Conservation (phyloP, 2,113 vertebrate genomes). For the Brachirus orientalis region DNA sequence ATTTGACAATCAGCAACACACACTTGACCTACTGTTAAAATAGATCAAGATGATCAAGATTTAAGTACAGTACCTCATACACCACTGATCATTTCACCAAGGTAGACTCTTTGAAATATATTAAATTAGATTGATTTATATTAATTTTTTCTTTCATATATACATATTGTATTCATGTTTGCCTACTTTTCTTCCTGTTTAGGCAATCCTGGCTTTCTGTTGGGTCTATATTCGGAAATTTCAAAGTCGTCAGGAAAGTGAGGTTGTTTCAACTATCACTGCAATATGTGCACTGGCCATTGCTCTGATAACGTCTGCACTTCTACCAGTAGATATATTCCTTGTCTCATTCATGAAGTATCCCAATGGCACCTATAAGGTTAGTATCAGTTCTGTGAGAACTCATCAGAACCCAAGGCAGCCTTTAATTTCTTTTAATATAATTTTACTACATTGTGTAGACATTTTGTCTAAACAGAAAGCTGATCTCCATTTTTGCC, state of each 20-base stretch:
- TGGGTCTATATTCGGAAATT: slow-evolving; percentile 98
- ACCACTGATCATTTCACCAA: neutral
- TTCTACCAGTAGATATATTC: slow-evolving; percentile 97
- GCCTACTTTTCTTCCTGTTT: slow-evolving; percentile 25
- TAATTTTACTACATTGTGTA: slow-evolving; percentile 19
- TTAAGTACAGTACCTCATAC: neutral
- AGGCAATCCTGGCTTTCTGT: slow-evolving; percentile 94
- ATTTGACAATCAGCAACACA: neutral
- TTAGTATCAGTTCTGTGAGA: slow-evolving; percentile 64
- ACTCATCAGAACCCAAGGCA: slow-evolving; percentile 18
- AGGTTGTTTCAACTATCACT: slow-evolving; percentile 96
- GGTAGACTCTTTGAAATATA: neutral
- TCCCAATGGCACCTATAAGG: slow-evolving; percentile 97
- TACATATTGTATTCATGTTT: neutral
- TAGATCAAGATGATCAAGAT: too few relatives aligned
- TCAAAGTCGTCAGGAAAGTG: slow-evolving; percentile 95
- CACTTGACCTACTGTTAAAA: neutral
- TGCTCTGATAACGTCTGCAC: slow-evolving; percentile 95
- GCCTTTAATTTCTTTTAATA: too few relatives aligned
- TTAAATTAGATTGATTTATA: neutral
- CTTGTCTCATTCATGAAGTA: slow-evolving; percentile 98
- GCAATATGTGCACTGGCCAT: slow-evolving; percentile 94
- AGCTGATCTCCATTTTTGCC: slow-evolving; percentile 29
- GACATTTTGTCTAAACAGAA: slow-evolving; percentile 25
- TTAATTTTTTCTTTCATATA: neutral